Base-by-base conservation (phyloP, 2,113 vertebrate genomes). In the Atractosteus spatula region DNA sequence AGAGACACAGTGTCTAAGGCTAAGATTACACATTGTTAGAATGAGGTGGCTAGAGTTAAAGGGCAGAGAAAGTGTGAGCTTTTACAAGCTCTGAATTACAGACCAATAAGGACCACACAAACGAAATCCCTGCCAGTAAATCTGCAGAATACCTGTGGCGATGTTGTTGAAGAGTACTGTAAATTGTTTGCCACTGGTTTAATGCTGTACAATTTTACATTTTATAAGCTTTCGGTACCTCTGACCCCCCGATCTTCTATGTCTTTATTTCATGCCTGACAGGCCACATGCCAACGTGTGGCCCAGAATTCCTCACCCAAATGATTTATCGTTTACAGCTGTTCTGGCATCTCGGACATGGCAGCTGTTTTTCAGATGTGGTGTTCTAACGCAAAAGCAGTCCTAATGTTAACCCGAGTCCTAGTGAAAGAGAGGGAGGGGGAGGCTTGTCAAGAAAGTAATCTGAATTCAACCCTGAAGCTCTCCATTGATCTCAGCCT, bases 181-280 rank as follows among this genome's bases (percentile, higher is more conserved):
- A 7, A 3, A 5, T 65, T 11, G 62, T 65, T 41, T 65, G 62
- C 41, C 62, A 65, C 62, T 65, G 62, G 62, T 43, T 43, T 43
- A 65, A 43, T 65, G 62, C 17, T 65, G 62, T 65, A 41, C 62
- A 65, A 65, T 65, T 65, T 65, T 65, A 43, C 41, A 41, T 65
- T 65, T 41, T 43, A 65, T 77, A 83, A 82, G 79, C 82, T 90
- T 79, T 82, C 83, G 77, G 69, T 89, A 88, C 90, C 88, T 83
- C 85, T 90, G 92, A 95, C 94, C 94, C 93, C 88, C 87, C 89
- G 89, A 87, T 93, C 90, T 85, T 92, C 91, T 90, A 96, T 91
- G 92, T 96, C 96, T 96, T 94, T 95, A 95, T 97, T 96, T 94
- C 93, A 95, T 89, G 88, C 87, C 92, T 96, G 95, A 96, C 93